Evolutionary conservation across 2,113 vertebrate species (phyloP).

Genomic region (Cyprinodon brontotheroides): DNA sequence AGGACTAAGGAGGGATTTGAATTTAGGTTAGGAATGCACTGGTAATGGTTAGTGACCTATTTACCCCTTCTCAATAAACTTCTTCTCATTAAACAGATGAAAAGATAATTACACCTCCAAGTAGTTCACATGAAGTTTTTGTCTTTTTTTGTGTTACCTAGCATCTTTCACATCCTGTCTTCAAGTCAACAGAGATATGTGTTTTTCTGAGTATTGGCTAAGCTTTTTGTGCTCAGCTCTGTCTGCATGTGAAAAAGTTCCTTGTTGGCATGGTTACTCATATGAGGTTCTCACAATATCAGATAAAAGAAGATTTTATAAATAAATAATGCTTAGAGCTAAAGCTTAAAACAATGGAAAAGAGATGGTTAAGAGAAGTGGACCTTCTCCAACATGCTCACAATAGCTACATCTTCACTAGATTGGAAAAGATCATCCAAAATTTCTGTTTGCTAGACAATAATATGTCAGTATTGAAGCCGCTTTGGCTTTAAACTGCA

Average conservation of each 20-base stretch:
- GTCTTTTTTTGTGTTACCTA: neutral
- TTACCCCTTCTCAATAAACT: neutral
- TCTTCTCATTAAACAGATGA: neutral
- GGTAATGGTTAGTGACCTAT: neutral
- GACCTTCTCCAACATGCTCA: neutral
- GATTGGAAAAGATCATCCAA: neutral
- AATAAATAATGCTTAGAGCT: neutral
- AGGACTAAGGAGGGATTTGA: no score
- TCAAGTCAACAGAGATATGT: neutral
- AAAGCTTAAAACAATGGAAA: neutral
- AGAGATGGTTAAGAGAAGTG: neutral
- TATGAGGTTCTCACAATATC: neutral
- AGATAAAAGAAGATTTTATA: neutral
- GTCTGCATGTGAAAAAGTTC: neutral
- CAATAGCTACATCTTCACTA: neutral
- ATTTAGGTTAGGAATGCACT: no score
- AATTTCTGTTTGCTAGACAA: neutral
- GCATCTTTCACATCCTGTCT: neutral
- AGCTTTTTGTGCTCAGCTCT: neutral
- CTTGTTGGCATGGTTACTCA: conserved; percentile 3
- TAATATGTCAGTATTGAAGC: neutral
- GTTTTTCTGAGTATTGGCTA: neutral
- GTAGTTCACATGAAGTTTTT: neutral
- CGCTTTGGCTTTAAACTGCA: neutral
- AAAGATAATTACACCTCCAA: neutral